phyloP scores from a whole-genome alignment of 2,797 vertebrate species.

The Hirundo rustica region DNA sequence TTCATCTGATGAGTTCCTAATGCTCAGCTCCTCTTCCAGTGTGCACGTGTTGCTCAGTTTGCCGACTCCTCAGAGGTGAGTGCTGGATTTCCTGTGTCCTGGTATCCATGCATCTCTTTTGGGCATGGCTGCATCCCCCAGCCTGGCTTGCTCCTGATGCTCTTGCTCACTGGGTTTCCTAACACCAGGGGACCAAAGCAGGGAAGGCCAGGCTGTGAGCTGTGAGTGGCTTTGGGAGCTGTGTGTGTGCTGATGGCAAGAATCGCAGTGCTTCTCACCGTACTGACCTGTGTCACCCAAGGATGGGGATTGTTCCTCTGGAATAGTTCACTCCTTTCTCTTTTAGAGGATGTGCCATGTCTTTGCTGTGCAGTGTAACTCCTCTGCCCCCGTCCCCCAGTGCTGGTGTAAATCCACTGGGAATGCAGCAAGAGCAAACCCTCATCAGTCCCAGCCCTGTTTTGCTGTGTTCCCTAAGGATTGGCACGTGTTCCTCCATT shows the following conservation, averaged over 20 bases:
- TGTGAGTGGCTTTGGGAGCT: not conserved
- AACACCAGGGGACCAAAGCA: not conserved
- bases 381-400: not conserved
- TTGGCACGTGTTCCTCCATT: accelerated
- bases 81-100: conserved; percentile 32
- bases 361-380: not conserved
- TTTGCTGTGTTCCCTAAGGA: not conserved
- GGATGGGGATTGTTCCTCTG: not conserved
- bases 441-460: not conserved
- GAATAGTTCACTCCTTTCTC: not conserved
- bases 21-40: conserved; percentile 71
- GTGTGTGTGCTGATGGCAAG: not conserved
- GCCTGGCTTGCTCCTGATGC: not conserved
- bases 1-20: conserved; percentile 8
- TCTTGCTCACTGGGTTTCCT: conserved; percentile 8
- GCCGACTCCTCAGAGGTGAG: conserved; percentile 79
- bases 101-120: not conserved
- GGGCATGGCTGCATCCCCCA: not conserved
- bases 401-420: not conserved
- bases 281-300: not conserved
- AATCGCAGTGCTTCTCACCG: not conserved
- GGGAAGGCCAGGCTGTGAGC: not conserved
- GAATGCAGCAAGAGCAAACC: not conserved
- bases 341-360: not conserved
- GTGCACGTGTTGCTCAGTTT: conserved; percentile 77